Evolutionary conservation across 2,113 vertebrate genomes (phyloP).

Genomic region (Xiphophorus couchianus): DNA sequence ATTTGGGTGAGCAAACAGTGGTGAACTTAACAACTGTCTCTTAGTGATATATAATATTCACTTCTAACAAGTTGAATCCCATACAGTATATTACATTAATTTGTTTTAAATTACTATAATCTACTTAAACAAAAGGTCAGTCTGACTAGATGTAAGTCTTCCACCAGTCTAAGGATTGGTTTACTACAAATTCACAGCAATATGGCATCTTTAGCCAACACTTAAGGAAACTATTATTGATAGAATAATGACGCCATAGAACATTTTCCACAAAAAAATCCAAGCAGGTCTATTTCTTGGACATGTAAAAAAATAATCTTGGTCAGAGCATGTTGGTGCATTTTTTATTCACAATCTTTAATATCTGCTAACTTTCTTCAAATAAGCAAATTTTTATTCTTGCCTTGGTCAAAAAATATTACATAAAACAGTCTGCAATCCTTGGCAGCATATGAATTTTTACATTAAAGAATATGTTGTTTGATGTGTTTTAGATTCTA

Average conservation of each 20-base stretch:
- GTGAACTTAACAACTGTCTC: neutral
- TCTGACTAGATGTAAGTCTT: neutral
- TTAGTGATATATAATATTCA: neutral
- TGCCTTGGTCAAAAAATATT: neutral
- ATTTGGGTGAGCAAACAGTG: neutral
- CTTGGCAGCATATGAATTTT: conserved; percentile 37
- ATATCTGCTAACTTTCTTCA: neutral
- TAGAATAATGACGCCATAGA: neutral
- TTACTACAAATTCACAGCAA: neutral
- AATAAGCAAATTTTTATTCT: neutral
- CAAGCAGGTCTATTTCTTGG: neutral
- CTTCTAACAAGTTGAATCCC: neutral
- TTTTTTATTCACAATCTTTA: neutral
- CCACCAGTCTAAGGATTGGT: neutral
- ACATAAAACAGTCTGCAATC: conserved; percentile 11
- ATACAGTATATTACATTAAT: neutral
- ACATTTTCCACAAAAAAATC: neutral
- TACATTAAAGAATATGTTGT: neutral
- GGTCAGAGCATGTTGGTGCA: neutral
- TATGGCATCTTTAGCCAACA: neutral
- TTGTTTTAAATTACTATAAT: neutral
- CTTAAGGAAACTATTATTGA: neutral
- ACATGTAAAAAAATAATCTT: neutral
- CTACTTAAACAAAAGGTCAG: neutral
- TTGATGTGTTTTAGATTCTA: neutral